These are phyloP conservation scores for Resseliella maxima DNA, from an alignment of 2,888 invertebrate genomes.

Conservation along the genomic window DNA sequence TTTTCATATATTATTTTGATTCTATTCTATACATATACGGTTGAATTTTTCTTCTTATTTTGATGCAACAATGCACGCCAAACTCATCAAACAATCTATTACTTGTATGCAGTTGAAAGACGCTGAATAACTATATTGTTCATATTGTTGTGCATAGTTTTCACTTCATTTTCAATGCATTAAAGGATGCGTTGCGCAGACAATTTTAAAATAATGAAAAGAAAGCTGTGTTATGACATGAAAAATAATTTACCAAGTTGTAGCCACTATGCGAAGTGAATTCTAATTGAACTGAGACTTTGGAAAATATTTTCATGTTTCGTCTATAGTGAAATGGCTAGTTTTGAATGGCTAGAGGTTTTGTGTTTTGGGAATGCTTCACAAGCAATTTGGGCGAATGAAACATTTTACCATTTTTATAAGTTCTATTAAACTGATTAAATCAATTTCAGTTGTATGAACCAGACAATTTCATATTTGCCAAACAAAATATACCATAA, in stretches of 20 bases:
- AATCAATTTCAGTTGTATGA: neutral
- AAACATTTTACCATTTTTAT: slow-evolving; percentile 27
- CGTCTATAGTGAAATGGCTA: neutral
- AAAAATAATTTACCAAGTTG: neutral
- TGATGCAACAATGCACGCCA: neutral
- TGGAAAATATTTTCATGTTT: neutral
- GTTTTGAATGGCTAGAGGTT: neutral
- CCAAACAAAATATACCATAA: neutral
- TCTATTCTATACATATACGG: neutral
- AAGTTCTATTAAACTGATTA: slow-evolving; percentile 34
- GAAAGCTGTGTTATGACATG: slow-evolving; percentile 21
- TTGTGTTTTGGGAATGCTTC: neutral
- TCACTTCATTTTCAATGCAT: slow-evolving; percentile 28
- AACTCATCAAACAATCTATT: neutral
- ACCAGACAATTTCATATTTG: slow-evolving; percentile 28
- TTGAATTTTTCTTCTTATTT: neutral
- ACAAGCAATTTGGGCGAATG: slow-evolving; percentile 2
- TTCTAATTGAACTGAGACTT: slow-evolving; percentile 16
- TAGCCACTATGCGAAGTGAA: neutral
- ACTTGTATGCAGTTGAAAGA: neutral
- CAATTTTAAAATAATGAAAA: slow-evolving; percentile 17
- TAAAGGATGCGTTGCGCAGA: slow-evolving; percentile 14
- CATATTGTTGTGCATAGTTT: neutral
- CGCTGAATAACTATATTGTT: neutral
- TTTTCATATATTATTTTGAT: neutral